phyloP scores from a whole-genome alignment of 2,113 vertebrate genomes.

The Nipponia nippon region DNA sequence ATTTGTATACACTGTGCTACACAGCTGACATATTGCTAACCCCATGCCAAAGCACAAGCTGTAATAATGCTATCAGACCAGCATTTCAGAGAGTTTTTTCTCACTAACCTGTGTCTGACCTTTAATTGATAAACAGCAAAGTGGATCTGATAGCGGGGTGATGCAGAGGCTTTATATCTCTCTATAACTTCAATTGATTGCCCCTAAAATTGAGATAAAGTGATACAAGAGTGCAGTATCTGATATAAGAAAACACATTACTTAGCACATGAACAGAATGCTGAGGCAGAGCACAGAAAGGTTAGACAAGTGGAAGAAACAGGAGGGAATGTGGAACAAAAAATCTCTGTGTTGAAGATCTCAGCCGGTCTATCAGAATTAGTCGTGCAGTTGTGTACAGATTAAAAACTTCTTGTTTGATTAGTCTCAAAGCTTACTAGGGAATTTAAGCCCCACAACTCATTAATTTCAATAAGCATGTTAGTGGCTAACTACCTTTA shows the following conservation, averaged over 20 bases:
- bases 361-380: neutral
- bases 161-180: conserved; percentile 41
- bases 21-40: conserved; percentile 6
- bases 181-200: conserved; percentile 50
- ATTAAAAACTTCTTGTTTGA: neutral
- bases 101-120: conserved; percentile 55
- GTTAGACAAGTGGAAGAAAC: neutral
- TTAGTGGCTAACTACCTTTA: neutral
- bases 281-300: neutral
- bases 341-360: neutral
- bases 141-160: conserved; percentile 18
- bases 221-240: conserved; percentile 12
- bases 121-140: conserved; percentile 56
- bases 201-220: conserved; percentile 56
- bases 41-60: neutral
- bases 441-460: neutral
- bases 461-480: neutral
- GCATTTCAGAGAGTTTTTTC: conserved; percentile 21
- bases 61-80: conserved; percentile 30
- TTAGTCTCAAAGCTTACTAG: neutral
- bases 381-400: neutral
- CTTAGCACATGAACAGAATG: conserved; percentile 21
- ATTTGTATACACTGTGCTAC: neutral
- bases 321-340: neutral
- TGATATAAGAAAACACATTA: conserved; percentile 48